Evolutionary conservation across 2,888 invertebrate species (phyloP).

Genomic region (Lampropteryx suffumata): DNA sequence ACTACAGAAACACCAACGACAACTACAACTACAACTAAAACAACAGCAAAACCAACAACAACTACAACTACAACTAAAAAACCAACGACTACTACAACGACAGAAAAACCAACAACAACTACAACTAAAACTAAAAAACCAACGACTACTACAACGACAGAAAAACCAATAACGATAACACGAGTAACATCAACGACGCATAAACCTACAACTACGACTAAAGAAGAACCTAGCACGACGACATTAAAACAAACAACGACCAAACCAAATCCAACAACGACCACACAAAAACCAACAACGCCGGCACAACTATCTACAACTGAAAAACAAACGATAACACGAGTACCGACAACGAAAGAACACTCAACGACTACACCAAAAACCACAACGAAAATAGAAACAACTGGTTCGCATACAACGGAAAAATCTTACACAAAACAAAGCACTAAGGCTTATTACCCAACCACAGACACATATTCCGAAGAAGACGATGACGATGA

Average conservation of each 20-base stretch:
- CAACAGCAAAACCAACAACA: neutral
- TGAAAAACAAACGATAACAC: neutral
- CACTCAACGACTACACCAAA: neutral
- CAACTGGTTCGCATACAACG: neutral
- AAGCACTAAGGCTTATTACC: neutral
- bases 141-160: no score
- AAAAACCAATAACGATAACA: neutral
- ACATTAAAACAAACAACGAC: neutral
- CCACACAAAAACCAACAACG: no score
- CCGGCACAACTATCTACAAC: neutral
- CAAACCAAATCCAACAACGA: neutral
- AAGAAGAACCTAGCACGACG: no score
- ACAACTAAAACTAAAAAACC: no score
- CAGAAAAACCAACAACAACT: conserved; percentile 2
- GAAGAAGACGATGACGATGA: neutral
- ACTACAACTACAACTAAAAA: no score
- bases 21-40: neutral
- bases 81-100: no score
- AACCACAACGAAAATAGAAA: neutral
- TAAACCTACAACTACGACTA: neutral
- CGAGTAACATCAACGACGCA: conserved; percentile 6
- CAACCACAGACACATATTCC: neutral
- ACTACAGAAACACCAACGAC: neutral
- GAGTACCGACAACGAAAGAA: neutral
- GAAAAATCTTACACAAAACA: neutral